Evolutionary conservation across 2,113 vertebrate species (phyloP).

Genomic region (Hemiscyllium ocellatum): DNA sequence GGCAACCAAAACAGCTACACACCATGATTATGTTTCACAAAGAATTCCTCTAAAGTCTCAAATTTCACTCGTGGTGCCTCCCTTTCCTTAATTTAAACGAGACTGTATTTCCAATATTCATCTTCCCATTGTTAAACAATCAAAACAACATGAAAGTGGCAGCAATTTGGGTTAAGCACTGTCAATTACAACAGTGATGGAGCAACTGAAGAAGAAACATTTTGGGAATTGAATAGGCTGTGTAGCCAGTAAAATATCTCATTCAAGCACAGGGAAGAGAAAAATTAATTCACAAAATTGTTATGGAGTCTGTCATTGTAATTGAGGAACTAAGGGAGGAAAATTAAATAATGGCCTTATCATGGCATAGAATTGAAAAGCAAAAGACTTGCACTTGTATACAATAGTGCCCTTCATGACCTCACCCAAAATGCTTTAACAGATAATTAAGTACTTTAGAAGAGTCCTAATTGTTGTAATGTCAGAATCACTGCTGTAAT

Average conservation of each 20-base stretch:
- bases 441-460: too few species aligned
- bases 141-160: not conserved
- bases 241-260: not conserved
- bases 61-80: not conserved
- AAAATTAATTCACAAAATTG: not conserved
- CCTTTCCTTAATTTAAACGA: not conserved
- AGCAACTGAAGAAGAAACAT: not conserved
- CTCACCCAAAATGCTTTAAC: not conserved
- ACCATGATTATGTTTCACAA: not conserved
- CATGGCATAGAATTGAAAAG: not conserved
- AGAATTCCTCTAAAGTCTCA: not conserved
- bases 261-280: not conserved
- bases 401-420: not conserved
- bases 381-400: not conserved
- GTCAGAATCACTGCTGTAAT: not conserved
- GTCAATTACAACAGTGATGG: not conserved
- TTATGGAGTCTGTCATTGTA: not conserved
- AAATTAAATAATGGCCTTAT: not conserved
- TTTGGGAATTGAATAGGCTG: not conserved
- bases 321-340: not conserved
- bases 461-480: too few species aligned
- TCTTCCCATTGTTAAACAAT: not conserved
- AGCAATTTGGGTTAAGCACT: not conserved
- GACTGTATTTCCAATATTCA: not conserved
- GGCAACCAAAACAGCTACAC: not conserved